phyloP scores from a whole-genome alignment of 2,888 invertebrate species.

The Drosophila silvestris region DNA sequence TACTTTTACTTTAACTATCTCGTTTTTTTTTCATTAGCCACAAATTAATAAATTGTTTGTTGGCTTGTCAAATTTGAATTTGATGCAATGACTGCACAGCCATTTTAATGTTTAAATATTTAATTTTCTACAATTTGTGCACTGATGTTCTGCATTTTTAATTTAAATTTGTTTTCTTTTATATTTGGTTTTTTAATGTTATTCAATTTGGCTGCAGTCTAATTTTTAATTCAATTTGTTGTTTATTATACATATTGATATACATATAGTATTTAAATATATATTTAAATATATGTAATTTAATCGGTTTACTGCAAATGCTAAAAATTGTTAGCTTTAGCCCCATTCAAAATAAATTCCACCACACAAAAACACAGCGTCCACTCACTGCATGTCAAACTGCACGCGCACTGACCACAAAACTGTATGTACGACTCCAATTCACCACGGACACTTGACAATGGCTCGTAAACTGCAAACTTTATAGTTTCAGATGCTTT shows the following conservation, averaged over 20 bases:
- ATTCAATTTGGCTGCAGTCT: conserved; percentile 77
- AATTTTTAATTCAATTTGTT: conserved; percentile 65
- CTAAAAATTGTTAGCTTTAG: conserved; percentile 68
- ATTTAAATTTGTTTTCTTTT: conserved; percentile 16
- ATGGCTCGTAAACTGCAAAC: conserved; percentile 30
- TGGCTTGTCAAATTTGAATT: conserved; percentile 62
- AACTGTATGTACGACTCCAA: conserved; percentile 24
- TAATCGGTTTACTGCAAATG: conserved; percentile 77
- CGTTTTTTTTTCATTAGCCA: conserved; percentile 53
- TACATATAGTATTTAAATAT: conserved; percentile 51
- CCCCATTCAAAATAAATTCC: conserved; percentile 44
- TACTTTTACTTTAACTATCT: conserved; percentile 17
- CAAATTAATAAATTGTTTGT: conserved; percentile 59
- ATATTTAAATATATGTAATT: conserved; percentile 44
- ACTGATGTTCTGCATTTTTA: conserved; percentile 65
- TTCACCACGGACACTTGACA: conserved; percentile 18
- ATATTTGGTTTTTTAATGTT: conserved; percentile 29
- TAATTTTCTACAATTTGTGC: conserved; percentile 70
- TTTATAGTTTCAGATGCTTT: conserved; percentile 3
- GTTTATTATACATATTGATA: conserved; percentile 52
- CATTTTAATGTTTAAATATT: conserved; percentile 48
- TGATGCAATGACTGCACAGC: conserved; percentile 58
- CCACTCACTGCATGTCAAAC: conserved; percentile 1
- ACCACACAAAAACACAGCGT: conserved; percentile 40
- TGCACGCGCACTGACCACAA: conserved; percentile 6